Percentiles rank a stretch among this genome's conserved stretches.
Evolutionary conservation across 2,797 vertebrate genomes (phyloP).

Genomic region (Notolepis coatsorum): DNA sequence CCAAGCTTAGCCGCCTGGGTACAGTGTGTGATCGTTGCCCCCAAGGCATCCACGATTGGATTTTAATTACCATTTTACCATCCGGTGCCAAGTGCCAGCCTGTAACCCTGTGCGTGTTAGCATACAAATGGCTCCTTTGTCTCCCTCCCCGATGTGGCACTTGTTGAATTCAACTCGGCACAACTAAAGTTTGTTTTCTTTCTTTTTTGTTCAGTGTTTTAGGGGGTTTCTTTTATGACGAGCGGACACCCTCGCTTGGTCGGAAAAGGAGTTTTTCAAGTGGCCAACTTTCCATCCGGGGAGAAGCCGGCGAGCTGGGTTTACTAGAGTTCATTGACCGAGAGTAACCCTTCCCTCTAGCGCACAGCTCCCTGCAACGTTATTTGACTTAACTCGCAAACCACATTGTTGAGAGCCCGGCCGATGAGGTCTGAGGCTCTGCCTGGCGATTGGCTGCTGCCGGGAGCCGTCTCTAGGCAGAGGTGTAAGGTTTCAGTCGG

Average conservation of each 20-base stretch:
- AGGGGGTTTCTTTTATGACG: not conserved
- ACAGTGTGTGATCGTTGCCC: constrained; percentile 6
- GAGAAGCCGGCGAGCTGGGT: constrained; percentile 42
- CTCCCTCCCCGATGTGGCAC: constrained; percentile 9
- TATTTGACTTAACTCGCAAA: constrained; percentile 74
- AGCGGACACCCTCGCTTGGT: constrained; percentile 4
- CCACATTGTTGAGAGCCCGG: constrained; percentile 73
- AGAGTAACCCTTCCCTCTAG: constrained; percentile 78
- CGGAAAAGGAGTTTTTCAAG: not conserved
- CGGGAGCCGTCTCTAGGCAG: constrained; percentile 62
- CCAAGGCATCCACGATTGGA: constrained; percentile 1
- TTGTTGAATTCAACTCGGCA: constrained; percentile 6
- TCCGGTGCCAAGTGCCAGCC: constrained; percentile 13
- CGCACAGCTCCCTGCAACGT: constrained; percentile 61
- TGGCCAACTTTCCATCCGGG: constrained; percentile 8
- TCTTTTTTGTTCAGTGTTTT: constrained; percentile 11
- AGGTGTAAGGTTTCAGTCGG: constrained; percentile 75
- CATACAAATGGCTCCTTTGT: constrained; percentile 57
- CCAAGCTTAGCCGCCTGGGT: constrained; percentile 10
- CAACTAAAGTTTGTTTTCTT: not conserved
- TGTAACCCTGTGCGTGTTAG: constrained; percentile 21
- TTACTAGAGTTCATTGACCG: constrained; percentile 82
- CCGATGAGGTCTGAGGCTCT: constrained; percentile 50
- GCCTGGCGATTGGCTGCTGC: constrained; percentile 69
- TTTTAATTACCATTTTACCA: constrained; percentile 49